phyloP scores from a whole-genome alignment of 2,888 invertebrate species.

The Salpingus planirostris region DNA sequence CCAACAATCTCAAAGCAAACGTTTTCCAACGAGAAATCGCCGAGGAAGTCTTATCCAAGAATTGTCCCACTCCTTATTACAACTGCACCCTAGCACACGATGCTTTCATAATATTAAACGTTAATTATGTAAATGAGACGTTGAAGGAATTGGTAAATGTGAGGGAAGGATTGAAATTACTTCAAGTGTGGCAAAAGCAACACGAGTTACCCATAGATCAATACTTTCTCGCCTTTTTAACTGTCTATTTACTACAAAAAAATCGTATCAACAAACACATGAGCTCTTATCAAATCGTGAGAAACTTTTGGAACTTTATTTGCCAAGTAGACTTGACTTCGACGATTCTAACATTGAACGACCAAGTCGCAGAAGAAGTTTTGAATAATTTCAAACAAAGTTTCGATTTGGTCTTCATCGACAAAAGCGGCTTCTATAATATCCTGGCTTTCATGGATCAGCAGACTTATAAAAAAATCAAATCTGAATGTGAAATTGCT shows the following conservation, averaged over 20 bases:
- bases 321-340: not conserved
- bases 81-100: not conserved
- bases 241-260: not conserved
- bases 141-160: not conserved
- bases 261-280: not conserved
- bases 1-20: not conserved
- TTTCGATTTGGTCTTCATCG: not conserved
- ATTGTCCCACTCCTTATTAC: no score
- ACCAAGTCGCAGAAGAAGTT: no score
- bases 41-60: no score
- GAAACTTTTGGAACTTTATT: slow-evolving; percentile 1
- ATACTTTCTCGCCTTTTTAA: not conserved
- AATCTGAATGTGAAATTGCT: not conserved
- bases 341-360: not conserved
- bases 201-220: not conserved
- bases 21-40: not conserved
- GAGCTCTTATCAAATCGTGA: not conserved
- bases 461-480: not conserved
- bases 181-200: not conserved
- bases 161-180: not conserved
- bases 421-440: slow-evolving; percentile 1
- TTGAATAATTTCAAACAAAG: no score
- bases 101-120: not conserved
- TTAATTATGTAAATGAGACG: not conserved
- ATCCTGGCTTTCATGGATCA: not conserved